phyloP scores from a whole-genome alignment of 2,113 vertebrate species.

The Saimiri boliviensis region DNA sequence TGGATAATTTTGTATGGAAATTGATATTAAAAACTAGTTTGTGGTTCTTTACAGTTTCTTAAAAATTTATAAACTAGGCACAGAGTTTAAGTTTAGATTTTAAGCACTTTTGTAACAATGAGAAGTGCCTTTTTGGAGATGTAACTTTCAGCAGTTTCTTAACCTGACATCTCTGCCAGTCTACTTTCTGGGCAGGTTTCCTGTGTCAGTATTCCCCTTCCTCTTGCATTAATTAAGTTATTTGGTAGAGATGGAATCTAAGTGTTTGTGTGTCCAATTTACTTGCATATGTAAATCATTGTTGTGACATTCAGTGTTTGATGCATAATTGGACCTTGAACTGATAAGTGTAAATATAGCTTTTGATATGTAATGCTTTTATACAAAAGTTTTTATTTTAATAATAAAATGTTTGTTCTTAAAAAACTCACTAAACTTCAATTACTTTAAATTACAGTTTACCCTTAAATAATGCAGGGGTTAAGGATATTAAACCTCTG shows the following conservation, averaged over 20 bases:
- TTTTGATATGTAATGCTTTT: conserved; percentile 71
- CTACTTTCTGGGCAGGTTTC: not conserved
- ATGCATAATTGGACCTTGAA: conserved; percentile 8
- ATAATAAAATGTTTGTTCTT: conserved; percentile 81
- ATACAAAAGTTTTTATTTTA: conserved; percentile 80
- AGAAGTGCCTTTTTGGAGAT: conserved; percentile 57
- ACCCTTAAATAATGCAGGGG: not conserved
- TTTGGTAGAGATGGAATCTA: not conserved
- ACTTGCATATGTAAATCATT: not conserved
- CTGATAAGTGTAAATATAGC: conserved; percentile 72
- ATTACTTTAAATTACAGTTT: not conserved
- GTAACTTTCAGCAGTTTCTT: not conserved
- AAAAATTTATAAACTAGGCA: not conserved
- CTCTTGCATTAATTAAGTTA: not conserved
- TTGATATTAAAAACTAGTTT: not conserved
- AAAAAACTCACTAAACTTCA: not conserved
- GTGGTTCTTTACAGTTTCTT: conserved; percentile 1
- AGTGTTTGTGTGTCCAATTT: not conserved
- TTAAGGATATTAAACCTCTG: not conserved
- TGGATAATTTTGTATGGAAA: not conserved
- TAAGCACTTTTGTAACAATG: conserved; percentile 58
- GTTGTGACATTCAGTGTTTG: not conserved
- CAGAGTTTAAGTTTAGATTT: not conserved
- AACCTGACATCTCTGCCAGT: not conserved
- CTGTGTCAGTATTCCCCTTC: fast-evolving